Evolutionary conservation across 2,888 invertebrate genomes (phyloP), one percentile per base, ranked within the genome.

Genomic region (Drosophila fungiperda): DNA sequence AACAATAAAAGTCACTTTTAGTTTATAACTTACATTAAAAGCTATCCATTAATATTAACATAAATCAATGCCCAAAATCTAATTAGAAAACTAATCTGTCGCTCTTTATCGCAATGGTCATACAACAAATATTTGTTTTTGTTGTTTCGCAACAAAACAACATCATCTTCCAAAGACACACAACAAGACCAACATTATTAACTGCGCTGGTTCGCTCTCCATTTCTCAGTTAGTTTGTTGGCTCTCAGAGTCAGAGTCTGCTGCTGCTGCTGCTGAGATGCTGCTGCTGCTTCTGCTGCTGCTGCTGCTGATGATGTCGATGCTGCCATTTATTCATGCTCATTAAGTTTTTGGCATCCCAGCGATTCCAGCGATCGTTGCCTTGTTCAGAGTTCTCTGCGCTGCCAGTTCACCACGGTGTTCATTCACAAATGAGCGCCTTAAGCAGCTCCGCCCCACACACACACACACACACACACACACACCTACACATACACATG

Each of bases 351-450:
- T 82, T 83, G 82, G 75, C 80, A 81, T 79, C 80, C 80, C 73
- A 72, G 58, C 52, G 71, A 55, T 73, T 58, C 70, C 65, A 73
- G 77, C 76, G 79, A 79, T 79, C 77, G 76, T 84, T 77, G 78
- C 69, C 67, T 71, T 63, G 59, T 64, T 68, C 59, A 68, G n/a
- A n/a, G 73, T 61, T 57, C 62, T 48, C 67, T 54, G 63, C 35
- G 55, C 29, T 61, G 54, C 33, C 45, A 57, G 85, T 89, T 82
- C 86, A 78, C 90, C 73, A 72, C 78, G 86, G 88, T 78, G 87
- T 92, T 91, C 92, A 92, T 92, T 92, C 92, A 92, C 86, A 91
- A 92, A 91, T 90, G 82, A 91, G 83, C 87, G 90, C 92, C 90
- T 86, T 82, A 87, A 90, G 90, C 92, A 92, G 90, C 91, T 92